These are phyloP conservation scores for Helarctos malayanus DNA, from an alignment of 2,797 vertebrate species.

Conservation along the genomic window DNA sequence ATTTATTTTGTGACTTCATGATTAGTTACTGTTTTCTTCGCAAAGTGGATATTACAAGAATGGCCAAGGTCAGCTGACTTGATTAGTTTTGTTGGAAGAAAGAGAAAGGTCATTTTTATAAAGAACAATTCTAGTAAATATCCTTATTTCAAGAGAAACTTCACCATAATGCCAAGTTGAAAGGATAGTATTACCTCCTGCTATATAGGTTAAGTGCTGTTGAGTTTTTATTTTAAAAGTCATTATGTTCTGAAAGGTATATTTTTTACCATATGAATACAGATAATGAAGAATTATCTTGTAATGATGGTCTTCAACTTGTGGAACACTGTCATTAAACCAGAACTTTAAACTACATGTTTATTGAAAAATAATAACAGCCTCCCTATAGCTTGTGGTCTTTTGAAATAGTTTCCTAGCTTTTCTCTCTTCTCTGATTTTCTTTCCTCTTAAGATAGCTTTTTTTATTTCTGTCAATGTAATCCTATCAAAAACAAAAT, in stretches of 20 bases:
- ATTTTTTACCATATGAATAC: not conserved
- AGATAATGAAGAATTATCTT: not conserved
- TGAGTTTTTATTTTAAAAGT: not conserved
- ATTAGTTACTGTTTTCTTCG: slow-evolving; percentile 8
- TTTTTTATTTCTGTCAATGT: not conserved
- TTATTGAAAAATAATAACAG: not conserved
- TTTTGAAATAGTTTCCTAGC: not conserved
- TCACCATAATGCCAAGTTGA: not conserved
- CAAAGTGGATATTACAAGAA: not conserved
- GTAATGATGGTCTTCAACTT: not conserved
- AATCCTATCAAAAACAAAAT: not conserved
- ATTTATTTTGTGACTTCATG: not conserved
- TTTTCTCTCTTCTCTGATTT: not conserved
- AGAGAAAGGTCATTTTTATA: not conserved
- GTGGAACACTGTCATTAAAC: not conserved
- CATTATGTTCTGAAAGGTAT: not conserved
- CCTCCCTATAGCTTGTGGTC: not conserved
- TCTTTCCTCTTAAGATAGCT: not conserved
- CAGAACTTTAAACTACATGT: not conserved
- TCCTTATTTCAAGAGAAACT: not conserved
- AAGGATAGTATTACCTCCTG: not conserved
- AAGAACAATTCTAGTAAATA: slow-evolving; percentile 4
- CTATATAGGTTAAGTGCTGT: not conserved
- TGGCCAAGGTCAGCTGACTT: not conserved
- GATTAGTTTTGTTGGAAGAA: not conserved